A percentile compares a stretch with the other conserved stretches of the same genome.
These are phyloP conservation scores for Phania funesta DNA, from an alignment of 2,888 invertebrate genomes.

Conservation along the genomic window DNA sequence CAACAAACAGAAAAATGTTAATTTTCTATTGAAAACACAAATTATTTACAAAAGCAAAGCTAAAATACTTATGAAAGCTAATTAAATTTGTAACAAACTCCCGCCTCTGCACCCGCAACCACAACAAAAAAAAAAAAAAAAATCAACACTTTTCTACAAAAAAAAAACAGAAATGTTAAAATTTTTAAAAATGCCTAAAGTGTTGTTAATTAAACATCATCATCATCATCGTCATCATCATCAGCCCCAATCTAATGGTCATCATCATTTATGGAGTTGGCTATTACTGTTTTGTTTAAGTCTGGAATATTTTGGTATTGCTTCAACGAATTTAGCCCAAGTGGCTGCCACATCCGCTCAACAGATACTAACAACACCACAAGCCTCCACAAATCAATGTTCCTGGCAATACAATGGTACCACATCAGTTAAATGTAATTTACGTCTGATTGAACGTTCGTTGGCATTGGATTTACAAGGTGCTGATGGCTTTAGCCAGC, in stretches of 20 bases:
- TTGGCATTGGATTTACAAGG: slow-evolving; percentile 82
- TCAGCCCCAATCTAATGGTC: background rate
- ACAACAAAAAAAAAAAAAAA: background rate
- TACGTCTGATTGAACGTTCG: slow-evolving; percentile 86
- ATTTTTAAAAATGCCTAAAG: slow-evolving; percentile 44
- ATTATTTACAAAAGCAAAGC: background rate
- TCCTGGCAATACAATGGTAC: slow-evolving; percentile 81
- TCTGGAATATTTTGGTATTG: slow-evolving; percentile 65
- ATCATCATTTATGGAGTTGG: slow-evolving; percentile 31
- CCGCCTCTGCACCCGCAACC: slow-evolving; percentile 14
- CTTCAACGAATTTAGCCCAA: slow-evolving; percentile 59
- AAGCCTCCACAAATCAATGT: slow-evolving; percentile 79
- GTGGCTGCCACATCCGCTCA: slow-evolving; percentile 60
- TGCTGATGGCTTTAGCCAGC: slow-evolving; percentile 86
- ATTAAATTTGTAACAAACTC: slow-evolving; percentile 2
- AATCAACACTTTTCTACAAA: background rate
- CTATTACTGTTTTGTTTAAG: slow-evolving; percentile 33
- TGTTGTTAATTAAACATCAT: slow-evolving; percentile 40
- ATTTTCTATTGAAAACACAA: background rate
- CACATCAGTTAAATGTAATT: slow-evolving; percentile 84
- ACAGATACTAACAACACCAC: slow-evolving; percentile 68
- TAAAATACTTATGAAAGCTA: slow-evolving; percentile 33
- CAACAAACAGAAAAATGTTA: background rate
- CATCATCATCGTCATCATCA: background rate
- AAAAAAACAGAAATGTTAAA: background rate